phyloP scores from a whole-genome alignment of 2,888 invertebrate genomes.

The Encarsia formosa region DNA sequence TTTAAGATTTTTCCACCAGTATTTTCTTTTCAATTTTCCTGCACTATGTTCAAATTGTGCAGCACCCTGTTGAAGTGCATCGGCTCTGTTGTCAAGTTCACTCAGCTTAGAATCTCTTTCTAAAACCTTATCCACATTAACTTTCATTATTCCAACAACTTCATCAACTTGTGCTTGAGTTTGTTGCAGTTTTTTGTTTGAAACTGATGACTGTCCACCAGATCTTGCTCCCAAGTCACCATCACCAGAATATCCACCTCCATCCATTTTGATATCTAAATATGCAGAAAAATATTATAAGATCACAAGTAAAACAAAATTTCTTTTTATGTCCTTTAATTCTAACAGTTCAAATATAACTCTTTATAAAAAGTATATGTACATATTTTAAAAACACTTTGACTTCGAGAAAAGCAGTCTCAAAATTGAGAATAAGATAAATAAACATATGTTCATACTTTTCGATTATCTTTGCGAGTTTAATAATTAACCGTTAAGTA shows the following conservation, averaged over 20 bases:
- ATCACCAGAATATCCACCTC: slow-evolving; percentile 57
- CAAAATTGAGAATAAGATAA: not conserved
- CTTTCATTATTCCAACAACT: slow-evolving; percentile 92
- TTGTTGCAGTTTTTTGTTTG: slow-evolving; percentile 75
- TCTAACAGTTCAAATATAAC: too few species aligned
- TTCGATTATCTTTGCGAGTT: not conserved
- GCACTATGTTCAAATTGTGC: slow-evolving; percentile 97
- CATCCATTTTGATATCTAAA: slow-evolving; percentile 42
- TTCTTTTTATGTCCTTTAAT: too few species aligned
- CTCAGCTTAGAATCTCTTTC: slow-evolving; percentile 94
- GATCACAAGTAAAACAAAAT: not conserved
- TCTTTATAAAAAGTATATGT: too few species aligned
- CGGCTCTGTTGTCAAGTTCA: slow-evolving; percentile 92
- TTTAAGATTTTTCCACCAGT: slow-evolving; percentile 97
- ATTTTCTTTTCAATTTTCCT: slow-evolving; percentile 93
- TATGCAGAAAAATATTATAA: not conserved
- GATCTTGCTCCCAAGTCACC: slow-evolving; percentile 78
- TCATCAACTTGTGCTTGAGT: slow-evolving; percentile 82
- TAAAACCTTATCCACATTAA: slow-evolving; percentile 93
- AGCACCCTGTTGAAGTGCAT: slow-evolving; percentile 89
- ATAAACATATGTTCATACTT: not conserved
- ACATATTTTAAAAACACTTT: too few species aligned
- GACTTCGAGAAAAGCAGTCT: not conserved
- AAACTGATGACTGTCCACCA: slow-evolving; percentile 73
- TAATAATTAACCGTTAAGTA: slow-evolving; percentile 13